Evolutionary conservation across 2,888 invertebrate species (phyloP), one percentile per base, ranked within the genome.

Genomic region (Macrosoma leucophasiata): DNA sequence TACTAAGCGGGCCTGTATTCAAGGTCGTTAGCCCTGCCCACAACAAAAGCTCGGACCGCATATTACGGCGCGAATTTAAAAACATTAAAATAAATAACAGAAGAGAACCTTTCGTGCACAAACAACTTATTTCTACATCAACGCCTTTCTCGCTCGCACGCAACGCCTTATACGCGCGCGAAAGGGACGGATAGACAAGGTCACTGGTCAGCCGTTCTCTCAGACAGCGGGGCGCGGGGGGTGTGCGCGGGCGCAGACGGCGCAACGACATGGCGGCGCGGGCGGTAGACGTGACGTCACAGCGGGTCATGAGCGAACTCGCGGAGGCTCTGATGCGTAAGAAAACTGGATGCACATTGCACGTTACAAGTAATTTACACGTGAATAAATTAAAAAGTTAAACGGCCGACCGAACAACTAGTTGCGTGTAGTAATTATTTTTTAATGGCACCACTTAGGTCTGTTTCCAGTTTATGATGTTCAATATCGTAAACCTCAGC

Each of bases 191-290:
- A 55, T 55, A 62, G 63, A 78, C 82, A 82, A 82, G 82, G 82
- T 82, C 81, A 78, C 75, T 69, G 76, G 76, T 77, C 77, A 78
- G 70, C 74, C 78, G 71, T 71, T 70, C 74, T 67, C 74, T 65
- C 77, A 78, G 77, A 77, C 78, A 65, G 71, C 69, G 66, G 65
- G 47, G 46, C 65, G 55, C 62, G 64, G 59, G 69, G 67, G 62
- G 61, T 57, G 65, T 62, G 73, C 69, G 73, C 72, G 60, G 60
- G 68, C 74, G 78, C 74, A 74, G 78, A 74, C 77, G 64, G 65
- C 70, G 67, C 70, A 71, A 67, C 66, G 69, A 68, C 69, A 71
- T 69, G 69, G 69, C 62, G 62, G 50, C 46, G 61, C 52, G 56
- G n/a, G 55, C 63, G 60, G 45, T 42, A 58, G 68, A 59, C 65